These are phyloP conservation scores for Scleropages formosus DNA, from an alignment of 2,797 vertebrate species.

Conservation along the genomic window DNA sequence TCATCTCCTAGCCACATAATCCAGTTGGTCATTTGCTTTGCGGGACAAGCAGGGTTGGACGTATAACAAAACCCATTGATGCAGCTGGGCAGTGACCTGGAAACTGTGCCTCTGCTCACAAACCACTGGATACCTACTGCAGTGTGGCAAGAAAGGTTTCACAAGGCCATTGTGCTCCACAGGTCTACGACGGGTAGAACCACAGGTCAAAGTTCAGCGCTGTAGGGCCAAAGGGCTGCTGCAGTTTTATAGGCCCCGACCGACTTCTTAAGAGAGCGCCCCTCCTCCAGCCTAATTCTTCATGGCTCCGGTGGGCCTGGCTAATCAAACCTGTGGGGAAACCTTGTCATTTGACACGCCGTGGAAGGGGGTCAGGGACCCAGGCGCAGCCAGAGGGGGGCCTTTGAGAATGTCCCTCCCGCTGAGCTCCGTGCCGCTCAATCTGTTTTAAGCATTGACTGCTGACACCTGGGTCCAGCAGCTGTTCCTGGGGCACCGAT, in stretches of 20 bases:
- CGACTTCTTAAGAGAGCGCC: background rate
- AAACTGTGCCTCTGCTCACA: background rate
- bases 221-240: background rate
- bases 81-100: no score
- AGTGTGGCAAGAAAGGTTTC: no score
- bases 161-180: no score
- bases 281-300: background rate
- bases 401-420: background rate
- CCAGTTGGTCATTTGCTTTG: no score
- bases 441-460: background rate
- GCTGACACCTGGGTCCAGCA: background rate
- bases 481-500: background rate
- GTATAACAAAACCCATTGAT: no score
- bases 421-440: background rate
- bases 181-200: background rate
- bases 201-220: background rate
- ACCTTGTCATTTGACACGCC: background rate
- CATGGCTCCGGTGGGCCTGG: background rate
- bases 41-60: no score
- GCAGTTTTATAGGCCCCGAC: background rate
- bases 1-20: no score
- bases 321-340: background rate
- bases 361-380: background rate
- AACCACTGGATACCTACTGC: background rate
- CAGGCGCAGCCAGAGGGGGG: background rate